These are phyloP conservation scores for Cryptotis parvus DNA, from an alignment of 2,113 vertebrate species.

Conservation along the genomic window DNA sequence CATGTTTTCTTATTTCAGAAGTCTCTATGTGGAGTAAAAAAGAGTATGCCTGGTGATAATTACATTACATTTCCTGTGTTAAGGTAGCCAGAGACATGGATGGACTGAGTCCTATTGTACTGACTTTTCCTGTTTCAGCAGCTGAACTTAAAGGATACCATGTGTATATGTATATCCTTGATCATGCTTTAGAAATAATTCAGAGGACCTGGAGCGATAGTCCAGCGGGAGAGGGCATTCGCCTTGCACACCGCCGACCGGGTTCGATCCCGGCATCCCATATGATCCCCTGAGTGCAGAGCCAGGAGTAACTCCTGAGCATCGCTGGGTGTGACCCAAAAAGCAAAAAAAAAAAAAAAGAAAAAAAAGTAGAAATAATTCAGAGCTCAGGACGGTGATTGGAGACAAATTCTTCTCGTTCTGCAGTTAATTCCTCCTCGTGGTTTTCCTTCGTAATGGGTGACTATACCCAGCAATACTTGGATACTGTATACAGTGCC, in stretches of 20 bases:
- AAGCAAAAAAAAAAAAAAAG: too few relatives aligned
- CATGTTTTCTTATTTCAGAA: neutral
- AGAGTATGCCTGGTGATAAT: neutral
- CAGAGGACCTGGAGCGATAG: too few relatives aligned
- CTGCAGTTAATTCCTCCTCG: neutral
- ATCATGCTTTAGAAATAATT: constrained; percentile 3
- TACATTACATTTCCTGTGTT: too few relatives aligned
- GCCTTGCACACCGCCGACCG: too few relatives aligned
- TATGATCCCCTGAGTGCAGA: too few relatives aligned
- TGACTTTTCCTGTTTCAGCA: neutral
- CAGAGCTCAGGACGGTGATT: neutral
- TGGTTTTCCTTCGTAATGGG: neutral
- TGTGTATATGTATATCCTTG: neutral
- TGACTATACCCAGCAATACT: too few relatives aligned
- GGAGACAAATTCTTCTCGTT: neutral
- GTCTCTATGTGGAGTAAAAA: neutral
- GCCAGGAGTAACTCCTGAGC: too few relatives aligned
- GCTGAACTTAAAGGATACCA: neutral
- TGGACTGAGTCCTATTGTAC: neutral
- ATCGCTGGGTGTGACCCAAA: too few relatives aligned
- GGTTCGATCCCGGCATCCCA: too few relatives aligned
- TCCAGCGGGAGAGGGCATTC: too few relatives aligned
- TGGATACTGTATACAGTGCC: too few relatives aligned
- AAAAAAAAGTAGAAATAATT: neutral
- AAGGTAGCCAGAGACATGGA: neutral